Conservation (phyloP, 1,140 invertebrate genomes). For the Cydia pomonella region DNA sequence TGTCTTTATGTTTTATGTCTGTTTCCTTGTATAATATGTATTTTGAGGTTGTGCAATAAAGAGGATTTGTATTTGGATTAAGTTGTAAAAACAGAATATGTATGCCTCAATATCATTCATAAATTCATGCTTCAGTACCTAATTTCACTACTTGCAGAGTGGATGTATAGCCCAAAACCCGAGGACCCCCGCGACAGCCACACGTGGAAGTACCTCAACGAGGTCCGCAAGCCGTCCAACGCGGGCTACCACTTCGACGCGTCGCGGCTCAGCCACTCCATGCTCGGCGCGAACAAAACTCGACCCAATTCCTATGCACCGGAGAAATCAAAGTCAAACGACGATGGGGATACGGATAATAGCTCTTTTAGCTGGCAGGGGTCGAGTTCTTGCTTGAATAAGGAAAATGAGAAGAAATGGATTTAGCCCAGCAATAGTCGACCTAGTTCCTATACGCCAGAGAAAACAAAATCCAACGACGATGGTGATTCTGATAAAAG, state of each 20-base stretch:
- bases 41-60: too few relatives aligned
- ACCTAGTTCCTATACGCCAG: background rate
- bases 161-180: conserved; percentile 66
- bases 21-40: too few relatives aligned
- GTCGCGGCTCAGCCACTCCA: conserved; percentile 51
- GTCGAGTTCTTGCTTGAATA: conserved; percentile 53
- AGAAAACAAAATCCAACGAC: background rate
- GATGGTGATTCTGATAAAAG: too few relatives aligned
- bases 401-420: conserved; percentile 36
- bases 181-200: conserved; percentile 53
- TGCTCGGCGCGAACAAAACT: conserved; percentile 41
- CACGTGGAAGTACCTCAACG: conserved; percentile 65
- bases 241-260: conserved; percentile 64
- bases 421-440: background rate
- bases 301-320: conserved; percentile 43
- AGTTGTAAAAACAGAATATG: background rate
- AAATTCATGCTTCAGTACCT: background rate
- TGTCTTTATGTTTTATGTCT: too few relatives aligned
- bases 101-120: background rate
- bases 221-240: conserved; percentile 70
- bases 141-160: conserved; percentile 51
- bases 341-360: conserved; percentile 66
- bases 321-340: conserved; percentile 46
- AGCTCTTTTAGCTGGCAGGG: conserved; percentile 73
- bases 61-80: too few relatives aligned